Evolutionary conservation across 2,888 invertebrate genomes (phyloP).

Genomic region (Reticulitermes lucifugus): DNA sequence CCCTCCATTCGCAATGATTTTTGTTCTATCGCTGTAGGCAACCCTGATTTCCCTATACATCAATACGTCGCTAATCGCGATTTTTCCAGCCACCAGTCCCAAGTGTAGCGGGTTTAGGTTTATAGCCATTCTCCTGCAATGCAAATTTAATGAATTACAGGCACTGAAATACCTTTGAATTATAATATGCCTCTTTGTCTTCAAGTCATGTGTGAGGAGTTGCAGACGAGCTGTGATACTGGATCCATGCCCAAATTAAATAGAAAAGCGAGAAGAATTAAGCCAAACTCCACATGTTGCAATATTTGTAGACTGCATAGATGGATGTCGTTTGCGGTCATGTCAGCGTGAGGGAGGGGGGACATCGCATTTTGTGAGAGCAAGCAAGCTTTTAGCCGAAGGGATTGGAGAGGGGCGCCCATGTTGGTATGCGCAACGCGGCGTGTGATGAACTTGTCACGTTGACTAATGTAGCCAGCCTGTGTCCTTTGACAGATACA

Average conservation of each 20-base stretch:
- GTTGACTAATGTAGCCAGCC: slow-evolving; percentile 23
- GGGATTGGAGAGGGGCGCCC: too few species aligned
- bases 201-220: neutral
- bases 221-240: neutral
- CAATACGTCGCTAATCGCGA: too few species aligned
- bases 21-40: too few species aligned
- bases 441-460: slow-evolving; percentile 34
- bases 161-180: neutral
- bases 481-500: neutral
- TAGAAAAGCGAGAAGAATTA: neutral
- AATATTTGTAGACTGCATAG: neutral
- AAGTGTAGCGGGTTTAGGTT: too few species aligned
- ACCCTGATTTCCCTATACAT: too few species aligned
- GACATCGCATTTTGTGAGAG: neutral
- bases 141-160: neutral
- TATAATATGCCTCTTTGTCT: neutral
- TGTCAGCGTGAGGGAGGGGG: neutral
- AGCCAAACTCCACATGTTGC: neutral
- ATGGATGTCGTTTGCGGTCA: slow-evolving; percentile 5
- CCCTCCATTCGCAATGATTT: too few species aligned
- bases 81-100: too few species aligned
- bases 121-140: too few species aligned
- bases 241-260: neutral
- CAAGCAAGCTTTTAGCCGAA: too few species aligned
- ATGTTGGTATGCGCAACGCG: slow-evolving; percentile 20